Conservation (phyloP, 2,888 invertebrate species). For the Megamerina dolium region DNA sequence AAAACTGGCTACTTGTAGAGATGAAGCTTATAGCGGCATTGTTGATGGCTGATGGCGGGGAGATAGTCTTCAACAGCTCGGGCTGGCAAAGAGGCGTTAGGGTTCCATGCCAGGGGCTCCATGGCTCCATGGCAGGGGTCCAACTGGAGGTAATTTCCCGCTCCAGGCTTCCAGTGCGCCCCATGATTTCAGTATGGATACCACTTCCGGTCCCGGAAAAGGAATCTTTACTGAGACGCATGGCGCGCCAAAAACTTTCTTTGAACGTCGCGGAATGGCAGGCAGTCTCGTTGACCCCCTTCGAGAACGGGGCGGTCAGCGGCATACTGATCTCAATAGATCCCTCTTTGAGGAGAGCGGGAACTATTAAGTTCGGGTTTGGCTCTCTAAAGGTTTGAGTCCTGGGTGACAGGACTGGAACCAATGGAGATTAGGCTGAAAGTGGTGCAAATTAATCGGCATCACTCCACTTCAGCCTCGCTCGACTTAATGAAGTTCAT, state of each 20-base stretch:
- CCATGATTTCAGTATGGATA: neutral
- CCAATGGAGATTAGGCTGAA: too few relatives aligned
- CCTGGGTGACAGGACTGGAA: too few relatives aligned
- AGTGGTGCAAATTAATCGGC: too few relatives aligned
- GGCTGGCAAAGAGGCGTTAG: neutral
- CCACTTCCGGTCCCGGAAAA: neutral
- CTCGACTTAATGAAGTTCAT: too few relatives aligned
- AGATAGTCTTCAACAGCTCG: neutral
- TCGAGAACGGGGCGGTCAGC: neutral
- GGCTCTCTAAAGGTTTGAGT: too few relatives aligned
- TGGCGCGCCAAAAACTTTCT: neutral
- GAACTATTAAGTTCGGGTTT: too few relatives aligned
- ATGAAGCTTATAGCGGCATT: neutral
- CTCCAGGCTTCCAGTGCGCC: neutral
- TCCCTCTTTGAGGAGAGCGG: too few relatives aligned
- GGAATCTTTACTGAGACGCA: neutral
- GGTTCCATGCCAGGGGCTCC: neutral
- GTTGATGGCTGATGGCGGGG: neutral
- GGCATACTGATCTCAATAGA: neutral
- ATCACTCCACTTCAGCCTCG: too few relatives aligned
- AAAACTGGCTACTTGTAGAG: slow-evolving; percentile 6
- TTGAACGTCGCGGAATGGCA: neutral
- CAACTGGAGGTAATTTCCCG: neutral
- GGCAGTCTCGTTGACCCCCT: neutral
- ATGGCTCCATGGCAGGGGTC: neutral